Conservation (phyloP, 2,888 invertebrate species). For the Deilephila porcellus region DNA sequence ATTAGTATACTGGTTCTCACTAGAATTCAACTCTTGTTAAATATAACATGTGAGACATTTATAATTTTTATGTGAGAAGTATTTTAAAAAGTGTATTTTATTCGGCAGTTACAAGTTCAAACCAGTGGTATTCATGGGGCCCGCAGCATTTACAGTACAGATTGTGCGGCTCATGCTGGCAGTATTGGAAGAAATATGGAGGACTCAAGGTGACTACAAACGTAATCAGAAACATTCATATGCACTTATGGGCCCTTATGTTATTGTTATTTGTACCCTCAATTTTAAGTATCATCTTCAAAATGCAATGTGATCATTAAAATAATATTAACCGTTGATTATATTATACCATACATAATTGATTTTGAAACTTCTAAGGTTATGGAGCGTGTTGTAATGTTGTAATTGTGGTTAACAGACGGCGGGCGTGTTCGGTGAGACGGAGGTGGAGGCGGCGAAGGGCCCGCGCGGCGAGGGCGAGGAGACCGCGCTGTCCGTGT, state of each 20-base stretch:
- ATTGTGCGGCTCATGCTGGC: constrained; percentile 97
- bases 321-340: neutral
- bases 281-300: neutral
- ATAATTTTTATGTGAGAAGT: no score
- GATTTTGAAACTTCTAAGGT: no score
- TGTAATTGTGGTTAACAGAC: constrained; percentile 55
- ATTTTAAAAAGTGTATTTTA: constrained; percentile 28
- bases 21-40: no score
- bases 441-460: constrained; percentile 70
- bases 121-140: constrained; percentile 99
- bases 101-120: constrained; percentile 87
- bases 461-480: constrained; percentile 73
- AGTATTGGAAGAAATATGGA: constrained; percentile 99
- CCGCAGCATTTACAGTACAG: constrained; percentile 96
- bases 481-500: constrained; percentile 80
- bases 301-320: neutral
- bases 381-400: neutral
- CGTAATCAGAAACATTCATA: neutral
- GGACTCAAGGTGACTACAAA: constrained; percentile 90
- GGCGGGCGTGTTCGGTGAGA: constrained; percentile 79
- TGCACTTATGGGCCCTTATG: neutral
- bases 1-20: no score
- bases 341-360: no score
- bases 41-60: no score
- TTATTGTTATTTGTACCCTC: neutral